These are phyloP conservation scores for Hyaena hyaena DNA, from an alignment of 2,113 vertebrate species.

Conservation along the genomic window DNA sequence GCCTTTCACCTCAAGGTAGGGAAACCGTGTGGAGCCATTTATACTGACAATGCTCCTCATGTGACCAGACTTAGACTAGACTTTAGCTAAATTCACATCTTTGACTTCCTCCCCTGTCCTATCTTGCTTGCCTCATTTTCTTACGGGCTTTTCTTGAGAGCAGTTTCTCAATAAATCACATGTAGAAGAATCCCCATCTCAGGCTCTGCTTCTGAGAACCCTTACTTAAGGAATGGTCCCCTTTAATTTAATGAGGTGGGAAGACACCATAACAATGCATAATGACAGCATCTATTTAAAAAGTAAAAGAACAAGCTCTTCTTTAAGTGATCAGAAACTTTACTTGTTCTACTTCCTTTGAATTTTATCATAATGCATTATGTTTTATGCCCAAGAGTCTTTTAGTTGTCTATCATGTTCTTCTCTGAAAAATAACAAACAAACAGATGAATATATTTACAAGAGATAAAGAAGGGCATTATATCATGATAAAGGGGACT, in stretches of 20 bases:
- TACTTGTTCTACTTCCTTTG: conserved; percentile 21
- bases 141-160: not conserved
- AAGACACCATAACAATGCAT: not conserved
- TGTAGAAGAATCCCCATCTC: not conserved
- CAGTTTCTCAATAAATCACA: not conserved
- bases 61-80: not conserved
- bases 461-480: not conserved
- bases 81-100: not conserved
- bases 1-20: not conserved
- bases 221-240: not conserved
- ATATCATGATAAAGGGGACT: not conserved
- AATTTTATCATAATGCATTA: conserved; percentile 43
- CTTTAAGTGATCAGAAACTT: conserved; percentile 39
- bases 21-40: not conserved
- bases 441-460: not conserved
- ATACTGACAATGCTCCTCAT: not conserved
- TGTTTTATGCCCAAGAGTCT: conserved; percentile 9
- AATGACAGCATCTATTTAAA: conserved; percentile 54
- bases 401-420: conserved; percentile 43
- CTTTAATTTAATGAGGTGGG: not conserved
- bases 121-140: not conserved
- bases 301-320: conserved; percentile 54
- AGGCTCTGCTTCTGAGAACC: not conserved
- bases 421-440: not conserved
- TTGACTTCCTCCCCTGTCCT: not conserved